Evolutionary conservation across 1,140 invertebrate genomes (phyloP).

Genomic region (Diachasma alloeum): DNA sequence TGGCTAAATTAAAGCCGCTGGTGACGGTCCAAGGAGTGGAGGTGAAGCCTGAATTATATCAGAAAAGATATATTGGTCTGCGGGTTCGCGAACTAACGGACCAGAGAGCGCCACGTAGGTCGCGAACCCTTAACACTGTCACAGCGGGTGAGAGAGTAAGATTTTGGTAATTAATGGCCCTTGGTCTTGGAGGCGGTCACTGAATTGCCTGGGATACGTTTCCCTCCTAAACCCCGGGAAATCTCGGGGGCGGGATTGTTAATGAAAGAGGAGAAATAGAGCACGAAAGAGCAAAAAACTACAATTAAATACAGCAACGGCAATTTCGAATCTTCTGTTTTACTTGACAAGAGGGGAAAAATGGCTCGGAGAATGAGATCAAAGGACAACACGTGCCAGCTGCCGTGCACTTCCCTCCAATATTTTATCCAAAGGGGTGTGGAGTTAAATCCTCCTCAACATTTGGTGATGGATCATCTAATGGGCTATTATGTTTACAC

Average conservation of each 20-base stretch:
- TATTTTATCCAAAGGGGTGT: constrained; percentile 24
- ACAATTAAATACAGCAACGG: neutral
- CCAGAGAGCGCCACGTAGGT: neutral
- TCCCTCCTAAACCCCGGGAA: neutral
- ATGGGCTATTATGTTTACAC: constrained; percentile 44
- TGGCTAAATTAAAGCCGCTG: constrained; percentile 48
- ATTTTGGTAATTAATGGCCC: constrained; percentile 38
- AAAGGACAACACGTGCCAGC: constrained; percentile 47
- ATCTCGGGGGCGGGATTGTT: constrained; percentile 18
- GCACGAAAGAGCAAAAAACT: neutral
- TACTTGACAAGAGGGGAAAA: neutral
- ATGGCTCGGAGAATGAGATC: constrained; percentile 19
- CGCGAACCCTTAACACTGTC: constrained; percentile 5
- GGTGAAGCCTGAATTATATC: constrained; percentile 50
- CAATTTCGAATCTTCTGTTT: neutral
- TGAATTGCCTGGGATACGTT: constrained; percentile 28
- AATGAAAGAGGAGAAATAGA: neutral
- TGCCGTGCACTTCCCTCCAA: constrained; percentile 38
- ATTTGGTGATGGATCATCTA: constrained; percentile 53
- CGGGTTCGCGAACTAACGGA: constrained; percentile 12
- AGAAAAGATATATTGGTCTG: constrained; percentile 46
- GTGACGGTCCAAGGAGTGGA: constrained; percentile 17
- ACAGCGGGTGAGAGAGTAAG: constrained; percentile 16
- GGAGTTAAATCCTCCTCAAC: constrained; percentile 46
- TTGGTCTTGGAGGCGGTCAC: constrained; percentile 23